Evolutionary conservation across 2,797 vertebrate species (phyloP), one percentile per base, ranked within the genome.

Genomic region (Halcyon badia): DNA sequence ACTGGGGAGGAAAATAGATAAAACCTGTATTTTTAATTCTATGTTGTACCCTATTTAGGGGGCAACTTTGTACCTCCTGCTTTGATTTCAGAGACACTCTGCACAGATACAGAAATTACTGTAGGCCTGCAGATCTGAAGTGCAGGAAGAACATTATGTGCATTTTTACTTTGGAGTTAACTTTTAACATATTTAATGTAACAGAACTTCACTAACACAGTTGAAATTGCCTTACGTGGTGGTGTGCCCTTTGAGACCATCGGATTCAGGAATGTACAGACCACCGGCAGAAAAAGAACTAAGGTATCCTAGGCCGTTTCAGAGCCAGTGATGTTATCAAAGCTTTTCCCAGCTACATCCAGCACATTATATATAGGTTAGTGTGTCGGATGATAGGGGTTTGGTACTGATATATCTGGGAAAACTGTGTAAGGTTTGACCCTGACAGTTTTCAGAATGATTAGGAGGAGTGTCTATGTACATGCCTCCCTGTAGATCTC

Each of bases 181-280:
- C 19, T 42, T 62, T 12, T 10, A 48, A 8, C 35, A 48, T 31
- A 83, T 37, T 48, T 76, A 39, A 51, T 54, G 44, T 71, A 68
- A 42, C 0, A 13, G 20, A 66, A 52, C 11, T 72, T 85, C 2
- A 14, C 42, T 44, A 61, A 25, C 35, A 14, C 2, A 2, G 4
- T 56, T 81, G 12, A 48, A 52, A 28, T 65, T 94, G 51, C 56
- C 6, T 76, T 28, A 3, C 8, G 11, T 54, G 22, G 0, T 75
- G 14, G 6, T 68, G 39, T 84, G 35, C 28, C 5, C 13, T 52
- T 92, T 86, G 25, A 65, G 24, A 42, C 58, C 0, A 0, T 61
- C 41, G 30, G 6, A 4, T 80, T 83, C 69, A 44, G 69, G 42
- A 13, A 22, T 73, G 8, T 41, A 80, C 17, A 39, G 22, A n/a